phyloP scores from a whole-genome alignment of 2,888 invertebrate species.

The Epirrhoe alternata region DNA sequence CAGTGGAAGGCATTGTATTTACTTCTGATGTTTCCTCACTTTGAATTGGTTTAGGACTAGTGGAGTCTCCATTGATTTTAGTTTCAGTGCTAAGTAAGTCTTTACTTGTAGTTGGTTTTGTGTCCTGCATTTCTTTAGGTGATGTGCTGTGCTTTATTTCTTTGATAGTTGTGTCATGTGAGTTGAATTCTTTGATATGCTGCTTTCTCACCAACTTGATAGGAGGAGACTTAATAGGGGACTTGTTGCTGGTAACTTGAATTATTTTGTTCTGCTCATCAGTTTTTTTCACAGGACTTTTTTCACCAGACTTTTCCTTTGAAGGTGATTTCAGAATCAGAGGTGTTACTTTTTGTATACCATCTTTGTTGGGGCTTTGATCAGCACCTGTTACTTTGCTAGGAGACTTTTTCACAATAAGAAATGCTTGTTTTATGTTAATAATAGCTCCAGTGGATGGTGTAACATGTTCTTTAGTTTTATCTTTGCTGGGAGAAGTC shows the following conservation, averaged over 20 bases:
- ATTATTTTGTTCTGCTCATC: constrained; percentile 11
- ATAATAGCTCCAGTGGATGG: constrained; percentile 15
- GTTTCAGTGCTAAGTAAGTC: constrained; percentile 10
- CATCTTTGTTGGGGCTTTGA: constrained; percentile 30
- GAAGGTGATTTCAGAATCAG: constrained; percentile 23
- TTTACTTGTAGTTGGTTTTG: constrained; percentile 22
- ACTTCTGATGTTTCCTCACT: constrained; percentile 13
- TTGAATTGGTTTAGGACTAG: constrained; percentile 17
- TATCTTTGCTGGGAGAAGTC: constrained; percentile 23
- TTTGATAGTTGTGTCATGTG: constrained; percentile 18
- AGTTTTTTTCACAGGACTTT: constrained; percentile 6
- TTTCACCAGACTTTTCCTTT: constrained; percentile 22
- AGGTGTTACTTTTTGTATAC: constrained; percentile 19
- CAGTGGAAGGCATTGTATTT: constrained; percentile 11
- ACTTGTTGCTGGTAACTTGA: constrained; percentile 17
- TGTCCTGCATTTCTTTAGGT: constrained; percentile 18
- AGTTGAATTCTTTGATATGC: constrained; percentile 19
- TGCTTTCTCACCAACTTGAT: constrained; percentile 30
- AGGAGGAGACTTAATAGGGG: constrained; percentile 26
- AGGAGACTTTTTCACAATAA: constrained; percentile 34
- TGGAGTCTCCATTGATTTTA: constrained; percentile 10
- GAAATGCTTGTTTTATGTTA: constrained; percentile 15
- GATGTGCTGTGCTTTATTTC: constrained; percentile 14
- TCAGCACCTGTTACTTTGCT: constrained; percentile 36
- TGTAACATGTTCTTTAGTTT: constrained; percentile 12